A percentile compares a stretch with the other conserved stretches of the same genome.
Conservation (phyloP, 2,888 invertebrate genomes). For the Clepsis dumicolana region DNA sequence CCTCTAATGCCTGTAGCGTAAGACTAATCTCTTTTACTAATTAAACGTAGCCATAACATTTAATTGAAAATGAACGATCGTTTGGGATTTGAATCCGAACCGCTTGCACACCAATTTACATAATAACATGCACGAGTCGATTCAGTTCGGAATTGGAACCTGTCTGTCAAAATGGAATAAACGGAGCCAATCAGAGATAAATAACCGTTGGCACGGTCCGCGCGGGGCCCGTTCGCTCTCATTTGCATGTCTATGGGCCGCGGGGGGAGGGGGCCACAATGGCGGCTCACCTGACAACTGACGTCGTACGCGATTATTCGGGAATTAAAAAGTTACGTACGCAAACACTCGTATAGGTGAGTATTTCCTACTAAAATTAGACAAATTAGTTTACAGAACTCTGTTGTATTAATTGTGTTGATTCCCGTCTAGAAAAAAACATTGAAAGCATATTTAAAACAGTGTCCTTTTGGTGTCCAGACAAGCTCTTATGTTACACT, state of each 20-base stretch:
- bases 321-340: constrained; percentile 33
- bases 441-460: too few relatives aligned
- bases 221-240: constrained; percentile 68
- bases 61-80: constrained; percentile 16
- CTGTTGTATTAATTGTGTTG: neutral
- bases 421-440: neutral
- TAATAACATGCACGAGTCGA: constrained; percentile 62
- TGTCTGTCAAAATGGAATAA: constrained; percentile 81
- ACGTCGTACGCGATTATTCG: constrained; percentile 42
- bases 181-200: constrained; percentile 84
- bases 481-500: neutral
- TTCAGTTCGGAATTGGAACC: constrained; percentile 75
- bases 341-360: constrained; percentile 3
- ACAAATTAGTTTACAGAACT: neutral
- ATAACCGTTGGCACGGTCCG: constrained; percentile 74
- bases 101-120: constrained; percentile 56
- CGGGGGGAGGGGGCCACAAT: constrained; percentile 59
- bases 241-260: constrained; percentile 81
- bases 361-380: constrained; percentile 4
- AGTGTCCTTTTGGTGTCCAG: too few relatives aligned
- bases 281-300: constrained; percentile 70
- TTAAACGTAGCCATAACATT: neutral
- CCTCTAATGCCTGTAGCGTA: neutral
- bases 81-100: constrained; percentile 32
- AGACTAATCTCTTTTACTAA: neutral